These are phyloP conservation scores for Coreoperca whiteheadi DNA, from an alignment of 2,113 vertebrate species.

Conservation along the genomic window DNA sequence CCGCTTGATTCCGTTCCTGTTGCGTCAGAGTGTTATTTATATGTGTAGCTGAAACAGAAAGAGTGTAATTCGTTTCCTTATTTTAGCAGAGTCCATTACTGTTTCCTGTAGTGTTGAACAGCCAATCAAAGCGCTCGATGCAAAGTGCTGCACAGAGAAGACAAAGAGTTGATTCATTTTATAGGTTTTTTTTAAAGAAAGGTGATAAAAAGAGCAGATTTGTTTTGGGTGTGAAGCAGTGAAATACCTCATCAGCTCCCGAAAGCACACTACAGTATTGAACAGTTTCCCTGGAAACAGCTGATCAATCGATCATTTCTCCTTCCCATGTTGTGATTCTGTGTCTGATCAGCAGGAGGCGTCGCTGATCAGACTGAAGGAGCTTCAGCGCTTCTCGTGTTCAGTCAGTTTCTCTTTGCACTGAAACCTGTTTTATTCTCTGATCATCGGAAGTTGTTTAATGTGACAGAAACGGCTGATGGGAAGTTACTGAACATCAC, in stretches of 20 bases:
- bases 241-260: slow-evolving; percentile 77
- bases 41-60: slow-evolving; percentile 51
- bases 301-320: slow-evolving; percentile 12
- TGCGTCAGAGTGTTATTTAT: slow-evolving; percentile 78
- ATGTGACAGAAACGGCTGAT: slow-evolving; percentile 66
- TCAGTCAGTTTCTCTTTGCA: slow-evolving; percentile 87
- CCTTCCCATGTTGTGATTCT: background rate
- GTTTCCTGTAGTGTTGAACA: slow-evolving; percentile 54
- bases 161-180: slow-evolving; percentile 52
- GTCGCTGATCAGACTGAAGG: background rate
- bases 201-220: slow-evolving; percentile 37
- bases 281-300: background rate
- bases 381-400: slow-evolving; percentile 91
- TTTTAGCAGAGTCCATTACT: slow-evolving; percentile 35
- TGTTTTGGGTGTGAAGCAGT: slow-evolving; percentile 55
- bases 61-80: slow-evolving; percentile 25
- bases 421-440: slow-evolving; percentile 84
- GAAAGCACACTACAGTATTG: slow-evolving; percentile 55
- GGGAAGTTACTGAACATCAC: slow-evolving; percentile 76
- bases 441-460: slow-evolving; percentile 9
- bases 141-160: background rate
- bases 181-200: slow-evolving; percentile 63
- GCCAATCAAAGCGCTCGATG: slow-evolving; percentile 63
- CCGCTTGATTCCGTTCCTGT: slow-evolving; percentile 72
- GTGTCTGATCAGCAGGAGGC: no score